Evolutionary conservation across 2,113 vertebrate species (phyloP).

Genomic region (Nothobranchius kuhntae): DNA sequence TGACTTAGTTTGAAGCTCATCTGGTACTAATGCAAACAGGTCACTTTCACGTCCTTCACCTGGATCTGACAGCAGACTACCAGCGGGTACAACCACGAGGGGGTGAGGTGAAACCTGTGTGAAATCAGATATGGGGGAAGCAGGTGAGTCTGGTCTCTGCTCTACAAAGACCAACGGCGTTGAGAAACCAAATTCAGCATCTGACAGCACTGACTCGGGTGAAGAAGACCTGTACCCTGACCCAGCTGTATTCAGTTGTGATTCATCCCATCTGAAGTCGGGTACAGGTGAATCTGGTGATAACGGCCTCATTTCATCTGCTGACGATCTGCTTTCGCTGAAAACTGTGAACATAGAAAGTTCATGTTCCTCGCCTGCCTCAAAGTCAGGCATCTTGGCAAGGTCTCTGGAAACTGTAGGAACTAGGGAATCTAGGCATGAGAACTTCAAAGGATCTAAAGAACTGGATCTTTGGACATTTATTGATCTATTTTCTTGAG

Average conservation of each 20-base stretch:
- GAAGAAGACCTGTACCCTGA: constrained; percentile 14
- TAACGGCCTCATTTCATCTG: constrained; percentile 2
- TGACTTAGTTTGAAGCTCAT: constrained; percentile 31
- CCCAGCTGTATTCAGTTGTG: constrained; percentile 1
- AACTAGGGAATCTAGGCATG: constrained; percentile 22
- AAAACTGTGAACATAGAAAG: background rate
- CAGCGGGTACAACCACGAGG: background rate
- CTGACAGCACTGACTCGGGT: constrained; percentile 15
- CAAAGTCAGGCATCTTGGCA: background rate
- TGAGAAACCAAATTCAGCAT: constrained; percentile 27
- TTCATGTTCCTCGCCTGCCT: constrained; percentile 1
- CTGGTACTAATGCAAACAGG: background rate
- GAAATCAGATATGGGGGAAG: constrained; percentile 7
- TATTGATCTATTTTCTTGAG: too few species aligned
- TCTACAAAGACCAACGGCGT: constrained; percentile 4
- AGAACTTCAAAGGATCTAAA: constrained; percentile 13
- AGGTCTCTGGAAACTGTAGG: background rate
- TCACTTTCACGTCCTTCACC: constrained; percentile 30
- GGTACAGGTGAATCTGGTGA: constrained; percentile 37
- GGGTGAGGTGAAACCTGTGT: constrained; percentile 55
- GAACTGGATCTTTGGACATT: background rate
- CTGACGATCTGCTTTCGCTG: constrained; percentile 23
- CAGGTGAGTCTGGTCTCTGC: constrained; percentile 25
- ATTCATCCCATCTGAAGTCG: constrained; percentile 9
- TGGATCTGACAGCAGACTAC: constrained; percentile 47